A percentile compares a stretch with the other conserved stretches of the same genome.
phyloP scores from a whole-genome alignment of 2,888 invertebrate species.

The Himalopsyche anomala region DNA sequence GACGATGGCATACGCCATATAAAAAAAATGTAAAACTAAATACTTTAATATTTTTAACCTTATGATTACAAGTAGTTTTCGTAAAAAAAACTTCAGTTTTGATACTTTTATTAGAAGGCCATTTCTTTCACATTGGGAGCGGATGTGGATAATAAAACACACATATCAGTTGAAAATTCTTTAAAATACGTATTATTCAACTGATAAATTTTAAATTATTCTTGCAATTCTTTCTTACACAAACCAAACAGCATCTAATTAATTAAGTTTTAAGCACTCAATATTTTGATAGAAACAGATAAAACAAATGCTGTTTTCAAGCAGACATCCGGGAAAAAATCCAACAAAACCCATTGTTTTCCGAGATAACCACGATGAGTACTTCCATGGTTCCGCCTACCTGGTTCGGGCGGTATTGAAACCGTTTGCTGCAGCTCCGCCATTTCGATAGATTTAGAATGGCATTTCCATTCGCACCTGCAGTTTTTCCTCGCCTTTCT shows the following conservation, averaged over 20 bases:
- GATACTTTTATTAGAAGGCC: too few species aligned
- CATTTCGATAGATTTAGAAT: conserved; percentile 41
- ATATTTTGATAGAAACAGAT: not conserved
- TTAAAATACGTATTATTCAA: too few species aligned
- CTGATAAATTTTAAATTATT: too few species aligned
- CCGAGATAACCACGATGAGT: not conserved
- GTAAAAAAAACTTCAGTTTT: too few species aligned
- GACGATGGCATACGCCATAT: too few species aligned
- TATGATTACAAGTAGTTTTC: too few species aligned
- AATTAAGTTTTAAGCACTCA: not conserved
- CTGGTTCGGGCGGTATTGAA: not conserved
- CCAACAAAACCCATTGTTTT: conserved; percentile 24
- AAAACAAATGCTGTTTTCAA: not conserved
- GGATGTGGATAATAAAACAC: too few species aligned
- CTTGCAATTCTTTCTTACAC: too few species aligned
- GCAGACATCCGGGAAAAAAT: conserved; percentile 3
- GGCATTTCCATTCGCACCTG: conserved; percentile 40
- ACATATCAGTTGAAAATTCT: too few species aligned
- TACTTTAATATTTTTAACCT: too few species aligned
- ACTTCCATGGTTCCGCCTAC: not conserved
- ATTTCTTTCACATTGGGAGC: too few species aligned
- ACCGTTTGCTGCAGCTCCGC: conserved; percentile 13
- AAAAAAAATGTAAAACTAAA: too few species aligned
- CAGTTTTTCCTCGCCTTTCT: conserved; percentile 30
- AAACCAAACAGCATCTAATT: not conserved